A percentile compares a stretch with the other conserved stretches of the same genome.
Conservation (phyloP, 2,888 invertebrate species). For the Hydroisotoma schaefferi region DNA sequence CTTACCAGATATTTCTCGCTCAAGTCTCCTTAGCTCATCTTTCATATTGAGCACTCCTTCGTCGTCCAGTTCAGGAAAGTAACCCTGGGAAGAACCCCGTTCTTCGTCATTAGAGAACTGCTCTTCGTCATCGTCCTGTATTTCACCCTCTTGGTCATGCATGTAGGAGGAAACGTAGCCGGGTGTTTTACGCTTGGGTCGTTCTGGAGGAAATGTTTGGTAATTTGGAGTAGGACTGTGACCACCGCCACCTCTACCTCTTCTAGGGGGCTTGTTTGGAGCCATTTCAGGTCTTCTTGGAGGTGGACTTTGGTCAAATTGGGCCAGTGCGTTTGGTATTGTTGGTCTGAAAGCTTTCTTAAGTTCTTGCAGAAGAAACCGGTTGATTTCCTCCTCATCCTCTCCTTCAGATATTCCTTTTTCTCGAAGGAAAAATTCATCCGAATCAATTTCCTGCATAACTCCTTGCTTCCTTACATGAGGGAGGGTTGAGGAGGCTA, state of each 20-base stretch:
- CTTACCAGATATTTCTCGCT: slow-evolving; percentile 15
- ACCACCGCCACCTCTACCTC: slow-evolving; percentile 19
- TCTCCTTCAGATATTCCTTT: slow-evolving; percentile 68
- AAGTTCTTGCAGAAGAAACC: slow-evolving; percentile 73
- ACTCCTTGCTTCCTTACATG: slow-evolving; percentile 52
- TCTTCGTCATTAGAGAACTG: slow-evolving; percentile 27
- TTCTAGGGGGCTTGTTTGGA: slow-evolving; percentile 45
- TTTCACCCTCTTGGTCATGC: slow-evolving; percentile 25
- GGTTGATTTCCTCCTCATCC: slow-evolving; percentile 74
- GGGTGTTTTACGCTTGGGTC: slow-evolving; percentile 42
- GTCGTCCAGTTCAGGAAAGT: slow-evolving; percentile 25
- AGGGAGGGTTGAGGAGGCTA: slow-evolving; percentile 39
- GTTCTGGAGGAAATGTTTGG: slow-evolving; percentile 48
- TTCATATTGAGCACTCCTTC: slow-evolving; percentile 28
- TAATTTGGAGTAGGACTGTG: slow-evolving; percentile 38
- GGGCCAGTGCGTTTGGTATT: slow-evolving; percentile 54
- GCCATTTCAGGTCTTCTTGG: slow-evolving; percentile 34
- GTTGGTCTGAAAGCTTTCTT: slow-evolving; percentile 66
- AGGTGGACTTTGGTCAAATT: slow-evolving; percentile 59
- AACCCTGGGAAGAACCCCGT: no score
- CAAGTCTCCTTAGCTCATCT: no score
- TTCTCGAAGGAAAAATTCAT: slow-evolving; percentile 79
- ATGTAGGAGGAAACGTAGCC: slow-evolving; percentile 47
- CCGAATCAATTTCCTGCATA: slow-evolving; percentile 80
- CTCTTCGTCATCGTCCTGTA: slow-evolving; percentile 19